Evolutionary conservation across 2,113 vertebrate species (phyloP).

Genomic region (Rhegmatorhina hoffmannsi): DNA sequence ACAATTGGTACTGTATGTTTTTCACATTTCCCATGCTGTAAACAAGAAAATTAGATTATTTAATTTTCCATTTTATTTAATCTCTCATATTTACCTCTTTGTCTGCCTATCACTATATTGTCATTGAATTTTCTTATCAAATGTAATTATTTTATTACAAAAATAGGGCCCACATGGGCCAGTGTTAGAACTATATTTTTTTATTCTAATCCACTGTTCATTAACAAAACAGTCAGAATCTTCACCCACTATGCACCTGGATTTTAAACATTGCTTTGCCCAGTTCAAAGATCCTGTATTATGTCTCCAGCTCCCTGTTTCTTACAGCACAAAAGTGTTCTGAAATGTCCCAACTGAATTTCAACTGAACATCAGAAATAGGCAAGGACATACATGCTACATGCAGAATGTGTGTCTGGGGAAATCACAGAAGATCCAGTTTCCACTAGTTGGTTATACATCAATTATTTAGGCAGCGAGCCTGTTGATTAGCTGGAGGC

Average conservation of each 20-base stretch:
- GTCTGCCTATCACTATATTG: neutral
- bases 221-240: neutral
- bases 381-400: conserved; percentile 61
- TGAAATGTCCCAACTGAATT: conserved; percentile 64
- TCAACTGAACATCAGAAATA: conserved; percentile 66
- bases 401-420: conserved; percentile 48
- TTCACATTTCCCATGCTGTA: neutral
- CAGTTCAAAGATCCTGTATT: conserved; percentile 4
- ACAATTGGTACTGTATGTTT: neutral
- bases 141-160: neutral
- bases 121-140: neutral
- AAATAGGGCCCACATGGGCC: neutral
- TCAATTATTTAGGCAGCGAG: conserved; percentile 64
- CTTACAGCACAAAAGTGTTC: conserved; percentile 38
- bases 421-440: conserved; percentile 66
- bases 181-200: neutral
- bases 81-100: neutral
- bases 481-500: conserved; percentile 62
- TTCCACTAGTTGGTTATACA: conserved; percentile 57
- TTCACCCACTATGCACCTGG: neutral
- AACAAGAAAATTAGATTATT: neutral
- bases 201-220: neutral
- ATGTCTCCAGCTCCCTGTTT: conserved; percentile 43
- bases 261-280: conserved; percentile 1
- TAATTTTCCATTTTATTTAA: neutral